Conservation (phyloP, 1,140 invertebrate species). For the Drosophila littoralis region DNA sequence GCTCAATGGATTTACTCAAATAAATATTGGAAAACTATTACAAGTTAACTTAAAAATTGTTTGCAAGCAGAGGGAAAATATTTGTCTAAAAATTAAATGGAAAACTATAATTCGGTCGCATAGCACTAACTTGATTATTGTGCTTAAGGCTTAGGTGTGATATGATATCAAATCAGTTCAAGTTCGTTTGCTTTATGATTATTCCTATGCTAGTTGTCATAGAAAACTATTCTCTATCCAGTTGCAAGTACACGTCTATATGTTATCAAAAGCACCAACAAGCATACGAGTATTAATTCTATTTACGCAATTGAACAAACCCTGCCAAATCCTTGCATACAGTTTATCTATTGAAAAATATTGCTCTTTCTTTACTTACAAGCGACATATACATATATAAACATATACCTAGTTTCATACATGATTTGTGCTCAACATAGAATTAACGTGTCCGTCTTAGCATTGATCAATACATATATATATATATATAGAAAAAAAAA, state of each 20-base stretch:
- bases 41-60: background rate
- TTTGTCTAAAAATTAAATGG: too few species aligned
- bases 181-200: background rate
- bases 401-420: slow-evolving; percentile 45
- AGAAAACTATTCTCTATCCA: too few species aligned
- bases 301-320: background rate
- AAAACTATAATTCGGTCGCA: too few species aligned
- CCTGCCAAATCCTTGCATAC: slow-evolving; percentile 1
- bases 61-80: too few species aligned
- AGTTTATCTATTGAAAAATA: slow-evolving; percentile 31
- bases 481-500: too few species aligned
- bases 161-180: background rate
- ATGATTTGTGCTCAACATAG: slow-evolving; percentile 48
- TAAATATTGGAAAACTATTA: background rate
- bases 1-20: background rate
- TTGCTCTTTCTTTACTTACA: slow-evolving; percentile 35
- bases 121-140: background rate
- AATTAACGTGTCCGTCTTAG: slow-evolving; percentile 24
- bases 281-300: background rate
- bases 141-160: background rate
- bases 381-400: slow-evolving; percentile 42
- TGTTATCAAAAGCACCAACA: too few species aligned
- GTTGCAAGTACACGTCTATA: too few species aligned
- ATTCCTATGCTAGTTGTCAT: background rate
- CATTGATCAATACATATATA: slow-evolving; percentile 7